A percentile compares a stretch with the other conserved stretches of the same genome.
Conservation (phyloP, 1,140 invertebrate genomes). For the Andricus grossulariae region DNA sequence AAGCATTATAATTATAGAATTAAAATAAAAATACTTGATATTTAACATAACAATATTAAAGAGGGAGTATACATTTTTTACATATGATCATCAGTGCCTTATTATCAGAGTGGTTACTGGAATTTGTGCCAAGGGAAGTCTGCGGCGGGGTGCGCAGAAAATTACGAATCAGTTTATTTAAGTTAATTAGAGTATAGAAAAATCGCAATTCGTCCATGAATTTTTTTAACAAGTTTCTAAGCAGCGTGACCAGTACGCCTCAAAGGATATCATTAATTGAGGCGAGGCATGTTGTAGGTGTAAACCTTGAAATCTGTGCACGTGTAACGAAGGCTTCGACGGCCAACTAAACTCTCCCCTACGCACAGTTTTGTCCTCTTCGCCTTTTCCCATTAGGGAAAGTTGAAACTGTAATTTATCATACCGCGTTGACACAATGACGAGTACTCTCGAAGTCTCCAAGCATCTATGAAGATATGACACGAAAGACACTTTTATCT, state of each 20-base stretch:
- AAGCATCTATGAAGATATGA: background rate
- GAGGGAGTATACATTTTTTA: background rate
- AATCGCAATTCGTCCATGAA: slow-evolving; percentile 6
- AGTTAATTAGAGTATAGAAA: slow-evolving; percentile 2
- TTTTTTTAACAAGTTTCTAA: slow-evolving; percentile 19
- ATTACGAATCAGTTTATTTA: slow-evolving; percentile 5
- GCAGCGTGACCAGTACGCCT: background rate
- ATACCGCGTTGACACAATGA: background rate
- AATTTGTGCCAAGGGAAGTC: background rate
- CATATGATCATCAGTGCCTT: background rate
- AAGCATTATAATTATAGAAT: too few relatives aligned
- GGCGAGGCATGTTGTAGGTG: slow-evolving; percentile 5
- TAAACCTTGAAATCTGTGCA: slow-evolving; percentile 5
- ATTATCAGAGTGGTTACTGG: background rate
- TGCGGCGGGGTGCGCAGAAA: too few relatives aligned
- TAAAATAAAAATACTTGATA: background rate
- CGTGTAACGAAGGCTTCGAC: background rate
- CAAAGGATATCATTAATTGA: slow-evolving; percentile 12
- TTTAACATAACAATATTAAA: background rate
- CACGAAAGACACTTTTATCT: background rate
- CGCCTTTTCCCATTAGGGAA: background rate
- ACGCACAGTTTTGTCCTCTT: background rate
- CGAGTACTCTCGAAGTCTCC: background rate
- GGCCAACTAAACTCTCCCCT: background rate
- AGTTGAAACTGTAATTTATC: background rate